Base-by-base conservation (phyloP, 2,797 vertebrate species). In the Coregonus sp. region DNA sequence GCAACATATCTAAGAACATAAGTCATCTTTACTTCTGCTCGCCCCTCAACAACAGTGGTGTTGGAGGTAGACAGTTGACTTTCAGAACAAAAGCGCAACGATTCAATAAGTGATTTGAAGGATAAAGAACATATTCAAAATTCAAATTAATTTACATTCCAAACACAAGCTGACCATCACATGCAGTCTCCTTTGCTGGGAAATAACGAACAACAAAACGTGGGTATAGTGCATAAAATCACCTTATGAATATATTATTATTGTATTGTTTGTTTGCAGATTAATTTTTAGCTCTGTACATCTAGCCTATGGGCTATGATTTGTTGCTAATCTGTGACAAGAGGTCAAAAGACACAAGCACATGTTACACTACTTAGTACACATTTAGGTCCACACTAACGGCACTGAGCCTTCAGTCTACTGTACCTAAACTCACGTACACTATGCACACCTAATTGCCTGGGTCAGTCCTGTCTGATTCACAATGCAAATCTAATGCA, bases 401-500 rank as follows among this genome's bases (percentile, higher is more conserved):
- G 6, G 75, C 33, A 85, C 78, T 14, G 72, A 75, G 77, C 33
- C 70, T 69, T 72, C 52, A 70, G 76, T 80, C 77, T 75, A 85
- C 69, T 51, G 71, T 31, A 79, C 80, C 73, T 79, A 73, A 59
- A 59, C 82, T 85, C 86, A 82, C 82, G 86, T 78, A 16, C 29
- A 40, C 67, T 40, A 4, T 69, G 12, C 33, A 69, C 33, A 37
- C 81, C 82, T 90, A 90, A 91, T 91, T 90, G 86, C 88, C 80
- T 83, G 67, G 40, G 76, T 79, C 85, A 85, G 87, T 90, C 86
- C 79, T 84, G 82, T 78, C 87, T 83, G 83, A 89, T 80, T 90
- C 90, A 89, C 90, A 90, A 84, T 80, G 69, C 72, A 35, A 14
- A 31, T 12, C 7, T 90, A 89, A 90, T 91, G 83, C 84, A 78